These are phyloP conservation scores for Cryptops parisi DNA, from an alignment of 2,888 invertebrate species.

Conservation along the genomic window DNA sequence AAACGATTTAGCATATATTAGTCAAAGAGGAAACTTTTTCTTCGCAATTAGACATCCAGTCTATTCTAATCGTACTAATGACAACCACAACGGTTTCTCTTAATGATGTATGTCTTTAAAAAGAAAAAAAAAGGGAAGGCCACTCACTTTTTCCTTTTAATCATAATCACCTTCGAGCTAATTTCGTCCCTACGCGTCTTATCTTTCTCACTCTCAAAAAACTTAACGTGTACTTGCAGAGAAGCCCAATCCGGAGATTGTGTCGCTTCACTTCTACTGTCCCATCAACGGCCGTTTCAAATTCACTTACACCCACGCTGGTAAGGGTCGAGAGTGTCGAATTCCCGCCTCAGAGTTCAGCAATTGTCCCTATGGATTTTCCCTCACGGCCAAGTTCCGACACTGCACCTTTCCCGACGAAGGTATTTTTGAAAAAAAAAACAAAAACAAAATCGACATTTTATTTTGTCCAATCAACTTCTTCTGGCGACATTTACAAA, in stretches of 20 bases:
- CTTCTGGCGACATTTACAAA: not conserved
- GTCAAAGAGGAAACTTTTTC: too few species aligned
- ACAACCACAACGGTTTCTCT: too few species aligned
- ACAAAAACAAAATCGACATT: not conserved
- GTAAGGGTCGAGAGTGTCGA: slow-evolving; percentile 39
- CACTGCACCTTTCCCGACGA: slow-evolving; percentile 42
- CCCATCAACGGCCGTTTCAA: slow-evolving; percentile 47
- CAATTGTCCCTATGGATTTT: slow-evolving; percentile 46
- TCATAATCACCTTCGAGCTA: not conserved
- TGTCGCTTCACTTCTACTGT: slow-evolving; percentile 42
- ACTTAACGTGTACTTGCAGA: too few species aligned
- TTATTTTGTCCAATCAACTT: not conserved
- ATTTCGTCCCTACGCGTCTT: not conserved
- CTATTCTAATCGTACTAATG: too few species aligned
- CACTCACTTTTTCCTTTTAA: not conserved
- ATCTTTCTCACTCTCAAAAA: too few species aligned
- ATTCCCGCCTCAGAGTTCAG: slow-evolving; percentile 41
- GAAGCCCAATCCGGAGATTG: slow-evolving; percentile 37
- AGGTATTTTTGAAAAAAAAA: slow-evolving; percentile 31
- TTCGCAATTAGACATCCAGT: too few species aligned
- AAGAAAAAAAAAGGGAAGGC: too few species aligned
- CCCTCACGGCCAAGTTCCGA: slow-evolving; percentile 41
- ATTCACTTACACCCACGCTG: slow-evolving; percentile 40
- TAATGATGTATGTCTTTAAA: too few species aligned
- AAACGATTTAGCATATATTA: too few species aligned